These are phyloP conservation scores for Hoplostethus atlanticus DNA, from an alignment of 2,797 vertebrate species.

Conservation along the genomic window DNA sequence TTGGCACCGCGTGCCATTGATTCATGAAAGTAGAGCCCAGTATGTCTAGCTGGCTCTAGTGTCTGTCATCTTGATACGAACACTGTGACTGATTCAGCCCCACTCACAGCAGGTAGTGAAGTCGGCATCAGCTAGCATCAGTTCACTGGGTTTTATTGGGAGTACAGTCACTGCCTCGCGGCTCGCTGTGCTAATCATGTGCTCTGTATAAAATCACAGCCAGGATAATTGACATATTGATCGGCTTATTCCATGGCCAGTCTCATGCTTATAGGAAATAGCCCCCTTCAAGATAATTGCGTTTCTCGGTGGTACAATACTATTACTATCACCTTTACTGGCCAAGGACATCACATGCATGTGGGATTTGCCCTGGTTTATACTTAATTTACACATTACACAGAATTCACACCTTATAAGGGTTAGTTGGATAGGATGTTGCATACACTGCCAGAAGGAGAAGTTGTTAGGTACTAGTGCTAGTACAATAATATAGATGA, in stretches of 20 bases:
- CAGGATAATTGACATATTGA: not conserved
- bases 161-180: not conserved
- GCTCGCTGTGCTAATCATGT: not conserved
- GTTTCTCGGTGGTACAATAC: not conserved
- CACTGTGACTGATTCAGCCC: constrained; percentile 20
- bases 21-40: not conserved
- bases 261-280: not conserved
- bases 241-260: not conserved
- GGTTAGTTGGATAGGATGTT: not conserved
- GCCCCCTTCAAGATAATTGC: not conserved
- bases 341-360: constrained; percentile 30
- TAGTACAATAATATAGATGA: too few relatives aligned
- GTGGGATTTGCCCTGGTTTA: constrained; percentile 5
- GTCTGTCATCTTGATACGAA: constrained; percentile 47
- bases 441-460: too few relatives aligned
- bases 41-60: constrained; percentile 48
- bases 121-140: not conserved
- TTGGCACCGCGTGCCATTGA: too few relatives aligned
- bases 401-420: not conserved
- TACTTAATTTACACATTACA: constrained; percentile 14
- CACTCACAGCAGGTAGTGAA: constrained; percentile 9
- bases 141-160: not conserved
- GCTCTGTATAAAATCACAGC: not conserved
- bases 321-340: constrained; percentile 21
- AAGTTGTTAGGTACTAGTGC: too few relatives aligned